phyloP scores from a whole-genome alignment of 2,888 invertebrate genomes.

The Eueremaeus valkanovi region DNA sequence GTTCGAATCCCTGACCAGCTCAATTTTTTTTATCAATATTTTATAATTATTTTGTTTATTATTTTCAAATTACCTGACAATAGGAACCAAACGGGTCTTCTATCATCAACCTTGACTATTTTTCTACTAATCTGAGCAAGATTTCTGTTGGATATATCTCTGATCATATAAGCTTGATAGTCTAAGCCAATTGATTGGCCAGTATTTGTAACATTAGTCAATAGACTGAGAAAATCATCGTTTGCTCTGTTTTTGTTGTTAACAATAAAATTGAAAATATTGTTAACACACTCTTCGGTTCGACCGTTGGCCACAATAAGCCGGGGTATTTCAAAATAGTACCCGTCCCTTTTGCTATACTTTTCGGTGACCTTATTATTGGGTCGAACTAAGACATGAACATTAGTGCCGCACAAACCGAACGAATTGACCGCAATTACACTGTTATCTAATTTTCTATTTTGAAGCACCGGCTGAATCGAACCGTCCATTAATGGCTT shows the following conservation, averaged over 20 bases:
- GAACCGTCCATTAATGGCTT: constrained; percentile 83
- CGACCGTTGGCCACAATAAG: constrained; percentile 76
- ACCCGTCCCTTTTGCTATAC: background rate
- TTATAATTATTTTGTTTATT: too few species aligned
- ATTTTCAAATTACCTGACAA: constrained; percentile 78
- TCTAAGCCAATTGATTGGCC: constrained; percentile 1
- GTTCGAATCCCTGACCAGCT: too few species aligned
- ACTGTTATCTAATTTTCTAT: constrained; percentile 57
- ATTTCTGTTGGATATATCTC: background rate
- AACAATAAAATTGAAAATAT: constrained; percentile 28
- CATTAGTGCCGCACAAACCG: constrained; percentile 57
- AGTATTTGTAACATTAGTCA: constrained; percentile 67
- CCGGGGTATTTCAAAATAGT: constrained; percentile 56
- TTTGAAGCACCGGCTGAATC: constrained; percentile 77
- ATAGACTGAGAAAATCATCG: constrained; percentile 59
- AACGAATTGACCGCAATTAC: constrained; percentile 57
- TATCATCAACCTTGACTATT: constrained; percentile 49
- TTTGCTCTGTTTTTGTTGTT: background rate
- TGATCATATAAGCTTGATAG: constrained; percentile 7
- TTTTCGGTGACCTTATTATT: constrained; percentile 35
- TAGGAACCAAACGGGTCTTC: constrained; percentile 84
- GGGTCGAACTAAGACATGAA: constrained; percentile 51
- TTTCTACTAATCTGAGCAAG: background rate
- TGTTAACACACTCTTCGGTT: constrained; percentile 65
- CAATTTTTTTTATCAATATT: too few species aligned